Evolutionary conservation across 2,113 vertebrate species (phyloP), one percentile per base, ranked within the genome.

Genomic region (Prolemur simus): DNA sequence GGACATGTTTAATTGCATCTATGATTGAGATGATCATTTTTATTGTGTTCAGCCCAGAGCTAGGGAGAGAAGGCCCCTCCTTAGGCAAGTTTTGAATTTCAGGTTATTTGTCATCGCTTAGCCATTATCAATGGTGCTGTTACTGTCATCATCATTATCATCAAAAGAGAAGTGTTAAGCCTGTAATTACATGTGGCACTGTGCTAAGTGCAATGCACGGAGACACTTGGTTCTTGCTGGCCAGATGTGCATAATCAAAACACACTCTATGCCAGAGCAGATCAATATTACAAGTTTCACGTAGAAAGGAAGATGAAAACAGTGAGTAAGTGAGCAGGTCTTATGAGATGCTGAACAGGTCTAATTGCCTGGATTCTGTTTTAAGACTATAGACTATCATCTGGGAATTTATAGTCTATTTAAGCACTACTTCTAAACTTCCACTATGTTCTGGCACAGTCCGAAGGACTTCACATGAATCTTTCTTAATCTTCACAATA

Each of bases 71-170:
- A 8, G 27, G 20, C 32, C 49, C 83, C 66, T 94, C 56, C 88
- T 39, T 77, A 58, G 58, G 82, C 68, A 93, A 97, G 87, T 89
- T 94, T 77, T 81, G 83, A 71, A 90, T 94, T 87, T 87, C 89
- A 91, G 86, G 82, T 91, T 94, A 54, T 95, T 97, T 83, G 15
- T 96, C 93, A 64, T 96, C 58, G 89, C 63, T 74, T 81, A 54
- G 78, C 78, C 78, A 49, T 97, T 80, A 81, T 76, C 95, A 45
- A 6, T n/a, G 91, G 64, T 80, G 83, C 93, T 47, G 32, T 66
- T 54, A n/a, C 87, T 86, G 91, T 80, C 89, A 91, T 81, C 89
- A 87, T 96, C 89, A 93, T 96, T 96, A 96, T 89, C 91, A 96
- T 96, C 93, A 96, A 91, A 93, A 96, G 71, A 69, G 78, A 89